phyloP scores from a whole-genome alignment of 2,113 vertebrate species.

The Struthio camelus region DNA sequence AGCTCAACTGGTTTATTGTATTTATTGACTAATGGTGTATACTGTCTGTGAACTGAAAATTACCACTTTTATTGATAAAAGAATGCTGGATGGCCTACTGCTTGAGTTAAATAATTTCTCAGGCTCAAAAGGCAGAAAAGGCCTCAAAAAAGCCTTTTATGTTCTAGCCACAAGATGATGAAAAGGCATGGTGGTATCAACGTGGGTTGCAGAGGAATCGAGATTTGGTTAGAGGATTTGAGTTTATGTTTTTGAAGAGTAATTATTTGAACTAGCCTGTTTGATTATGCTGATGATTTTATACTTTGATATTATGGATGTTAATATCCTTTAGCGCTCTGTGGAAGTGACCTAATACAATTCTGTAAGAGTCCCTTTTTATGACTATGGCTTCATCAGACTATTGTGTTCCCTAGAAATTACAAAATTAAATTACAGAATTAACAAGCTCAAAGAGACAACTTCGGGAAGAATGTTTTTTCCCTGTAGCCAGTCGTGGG shows the following conservation, averaged over 20 bases:
- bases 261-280: constrained; percentile 34
- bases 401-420: constrained; percentile 31
- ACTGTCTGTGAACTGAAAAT: not conserved
- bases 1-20: not conserved
- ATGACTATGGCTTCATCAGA: not conserved
- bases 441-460: not conserved
- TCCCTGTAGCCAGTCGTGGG: not conserved
- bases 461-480: not conserved
- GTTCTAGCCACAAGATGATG: not conserved
- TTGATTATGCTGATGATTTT: constrained; percentile 50
- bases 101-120: not conserved
- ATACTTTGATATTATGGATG: constrained; percentile 11
- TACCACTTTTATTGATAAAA: not conserved
- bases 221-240: not conserved
- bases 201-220: not conserved
- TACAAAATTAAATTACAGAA: not conserved
- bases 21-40: not conserved
- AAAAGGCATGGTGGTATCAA: not conserved
- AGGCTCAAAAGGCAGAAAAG: not conserved
- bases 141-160: not conserved
- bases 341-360: constrained; percentile 20
- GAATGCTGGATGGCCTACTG: not conserved
- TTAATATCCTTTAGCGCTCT: constrained; percentile 28
- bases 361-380: constrained; percentile 7
- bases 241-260: constrained; percentile 23